These are phyloP conservation scores for Drosophila tsacasi DNA, from an alignment of 1,140 invertebrate genomes.

Conservation along the genomic window DNA sequence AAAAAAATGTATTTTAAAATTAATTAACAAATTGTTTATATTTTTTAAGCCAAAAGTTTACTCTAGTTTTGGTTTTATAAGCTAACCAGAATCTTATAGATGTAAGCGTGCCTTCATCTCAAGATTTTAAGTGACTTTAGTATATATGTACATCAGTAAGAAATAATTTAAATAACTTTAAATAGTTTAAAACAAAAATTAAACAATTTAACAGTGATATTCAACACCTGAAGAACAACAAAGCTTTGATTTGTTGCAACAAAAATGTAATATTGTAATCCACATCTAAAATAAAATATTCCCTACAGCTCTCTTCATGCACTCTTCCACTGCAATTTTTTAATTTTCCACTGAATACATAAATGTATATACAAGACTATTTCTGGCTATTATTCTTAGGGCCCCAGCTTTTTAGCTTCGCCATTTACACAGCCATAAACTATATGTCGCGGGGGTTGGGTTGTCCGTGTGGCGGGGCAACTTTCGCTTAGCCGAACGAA, in stretches of 20 bases:
- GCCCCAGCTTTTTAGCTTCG: conserved; percentile 27
- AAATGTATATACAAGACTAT: background rate
- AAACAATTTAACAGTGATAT: too few species aligned
- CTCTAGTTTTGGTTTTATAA: too few species aligned
- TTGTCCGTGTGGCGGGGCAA: conserved; percentile 26
- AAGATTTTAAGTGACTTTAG: background rate
- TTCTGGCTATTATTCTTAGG: conserved; percentile 25
- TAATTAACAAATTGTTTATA: too few species aligned
- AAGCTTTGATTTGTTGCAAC: background rate
- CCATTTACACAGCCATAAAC: conserved; percentile 73
- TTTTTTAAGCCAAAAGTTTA: too few species aligned
- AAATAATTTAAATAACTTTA: too few species aligned
- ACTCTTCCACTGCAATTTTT: conserved; percentile 12
- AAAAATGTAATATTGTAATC: background rate
- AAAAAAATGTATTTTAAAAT: too few species aligned
- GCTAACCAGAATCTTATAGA: too few species aligned
- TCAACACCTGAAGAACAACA: background rate
- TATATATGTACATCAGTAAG: too few species aligned
- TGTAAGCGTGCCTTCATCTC: too few species aligned
- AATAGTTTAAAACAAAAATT: too few species aligned
- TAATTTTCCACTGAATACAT: conserved; percentile 24
- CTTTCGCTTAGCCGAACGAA: conserved; percentile 56
- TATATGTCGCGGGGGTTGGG: conserved; percentile 33
- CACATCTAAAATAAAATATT: background rate
- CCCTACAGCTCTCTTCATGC: background rate